phyloP scores from a whole-genome alignment of 2,113 vertebrate genomes.

The Aegotheles bennettii region DNA sequence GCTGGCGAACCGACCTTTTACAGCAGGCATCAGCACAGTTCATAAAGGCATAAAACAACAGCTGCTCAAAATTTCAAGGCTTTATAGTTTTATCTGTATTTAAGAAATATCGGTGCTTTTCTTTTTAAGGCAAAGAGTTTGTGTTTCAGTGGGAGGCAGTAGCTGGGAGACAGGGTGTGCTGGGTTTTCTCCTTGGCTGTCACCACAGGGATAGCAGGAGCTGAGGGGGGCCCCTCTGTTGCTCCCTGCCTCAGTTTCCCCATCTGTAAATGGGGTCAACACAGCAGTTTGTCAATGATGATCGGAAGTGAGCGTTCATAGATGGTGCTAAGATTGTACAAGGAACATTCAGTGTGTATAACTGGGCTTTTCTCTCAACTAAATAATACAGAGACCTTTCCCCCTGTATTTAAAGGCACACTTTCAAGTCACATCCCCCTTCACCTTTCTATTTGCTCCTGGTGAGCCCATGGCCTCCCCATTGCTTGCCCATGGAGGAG shows the following conservation, averaged over 20 bases:
- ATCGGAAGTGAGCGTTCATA: not conserved
- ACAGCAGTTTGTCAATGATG: not conserved
- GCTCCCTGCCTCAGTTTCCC: not conserved
- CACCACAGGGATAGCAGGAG: fast-evolving
- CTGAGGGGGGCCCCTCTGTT: not conserved
- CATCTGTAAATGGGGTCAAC: not conserved
- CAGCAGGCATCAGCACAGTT: constrained; percentile 3
- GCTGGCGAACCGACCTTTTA: constrained; percentile 33
- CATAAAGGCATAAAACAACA: constrained; percentile 53
- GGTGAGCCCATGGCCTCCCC: not conserved
- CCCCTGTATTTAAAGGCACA: not conserved
- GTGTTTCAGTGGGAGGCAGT: not conserved
- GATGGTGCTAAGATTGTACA: not conserved
- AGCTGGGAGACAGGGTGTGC: not conserved
- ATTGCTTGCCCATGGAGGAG: not conserved
- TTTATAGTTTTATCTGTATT: constrained; percentile 41
- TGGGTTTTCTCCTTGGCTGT: not conserved
- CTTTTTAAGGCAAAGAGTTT: not conserved
- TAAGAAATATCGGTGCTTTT: constrained; percentile 22
- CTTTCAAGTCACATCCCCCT: not conserved
- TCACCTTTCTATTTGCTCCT: not conserved
- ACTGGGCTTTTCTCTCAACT: not conserved
- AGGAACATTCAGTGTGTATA: fast-evolving
- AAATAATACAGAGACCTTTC: not conserved
- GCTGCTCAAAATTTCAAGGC: constrained; percentile 46